A percentile compares a stretch with the other conserved stretches of the same genome.
phyloP scores from a whole-genome alignment of 2,797 vertebrate genomes.

The Gallinago nigripennis region DNA sequence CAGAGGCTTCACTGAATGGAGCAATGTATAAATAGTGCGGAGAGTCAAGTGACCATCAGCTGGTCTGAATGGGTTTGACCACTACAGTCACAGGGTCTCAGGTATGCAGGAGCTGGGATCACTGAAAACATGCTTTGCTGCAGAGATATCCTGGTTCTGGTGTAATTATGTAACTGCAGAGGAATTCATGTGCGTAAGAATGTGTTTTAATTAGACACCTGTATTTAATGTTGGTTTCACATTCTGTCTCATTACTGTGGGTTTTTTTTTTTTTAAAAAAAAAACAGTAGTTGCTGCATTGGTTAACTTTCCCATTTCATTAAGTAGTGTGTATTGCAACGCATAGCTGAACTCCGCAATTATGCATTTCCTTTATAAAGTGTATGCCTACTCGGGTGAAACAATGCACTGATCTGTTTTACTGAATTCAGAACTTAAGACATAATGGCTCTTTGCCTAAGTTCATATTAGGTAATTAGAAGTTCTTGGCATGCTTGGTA shows the following conservation, averaged over 20 bases:
- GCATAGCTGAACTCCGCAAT: neutral
- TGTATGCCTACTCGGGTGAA: neutral
- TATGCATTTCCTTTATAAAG: conserved; percentile 33
- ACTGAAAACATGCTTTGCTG: conserved; percentile 60
- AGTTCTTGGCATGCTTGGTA: conserved; percentile 47
- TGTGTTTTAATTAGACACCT: conserved; percentile 72
- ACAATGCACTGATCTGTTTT: conserved; percentile 31
- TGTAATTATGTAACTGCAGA: conserved; percentile 50
- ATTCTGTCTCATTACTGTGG: conserved; percentile 27
- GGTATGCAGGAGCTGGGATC: conserved; percentile 80
- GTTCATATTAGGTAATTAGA: conserved; percentile 51
- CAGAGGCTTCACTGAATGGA: conserved; percentile 70
- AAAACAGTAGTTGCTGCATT: neutral
- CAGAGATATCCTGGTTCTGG: conserved; percentile 41
- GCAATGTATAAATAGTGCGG: conserved; percentile 84
- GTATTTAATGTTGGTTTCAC: conserved; percentile 64
- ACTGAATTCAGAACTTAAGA: conserved; percentile 40
- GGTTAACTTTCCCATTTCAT: neutral
- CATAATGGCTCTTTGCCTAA: conserved; percentile 45
- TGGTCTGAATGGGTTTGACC: conserved; percentile 85
- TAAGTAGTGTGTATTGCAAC: neutral
- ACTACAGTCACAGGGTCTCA: conserved; percentile 86
- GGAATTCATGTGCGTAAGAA: conserved; percentile 64
- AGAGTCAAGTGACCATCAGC: conserved; percentile 93
- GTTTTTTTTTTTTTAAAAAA: neutral